These are phyloP conservation scores for Ceratosolen fusciceps DNA, from an alignment of 1,140 invertebrate species.

Conservation along the genomic window DNA sequence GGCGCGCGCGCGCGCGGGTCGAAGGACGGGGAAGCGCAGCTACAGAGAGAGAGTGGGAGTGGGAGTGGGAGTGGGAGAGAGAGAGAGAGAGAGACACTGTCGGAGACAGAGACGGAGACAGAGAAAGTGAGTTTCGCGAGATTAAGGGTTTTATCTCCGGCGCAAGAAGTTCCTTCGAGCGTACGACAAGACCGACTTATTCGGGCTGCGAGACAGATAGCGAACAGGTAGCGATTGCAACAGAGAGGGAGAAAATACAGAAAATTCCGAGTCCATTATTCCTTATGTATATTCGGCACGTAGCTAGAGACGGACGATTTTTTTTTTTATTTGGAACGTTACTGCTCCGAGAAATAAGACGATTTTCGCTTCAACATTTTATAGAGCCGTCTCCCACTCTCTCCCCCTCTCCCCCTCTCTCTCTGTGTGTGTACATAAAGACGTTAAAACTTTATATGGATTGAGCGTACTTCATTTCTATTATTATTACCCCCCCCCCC, in stretches of 20 bases:
- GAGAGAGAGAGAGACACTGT: no score
- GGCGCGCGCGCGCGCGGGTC: no score
- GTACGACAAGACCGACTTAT: constrained; percentile 31
- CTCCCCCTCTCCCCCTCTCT: no score
- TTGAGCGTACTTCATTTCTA: not conserved
- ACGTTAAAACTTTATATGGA: not conserved
- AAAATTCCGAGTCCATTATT: constrained; percentile 6
- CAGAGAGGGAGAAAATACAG: constrained; percentile 8
- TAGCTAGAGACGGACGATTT: constrained; percentile 52
- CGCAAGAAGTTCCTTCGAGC: constrained; percentile 28
- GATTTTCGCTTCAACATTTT: not conserved
- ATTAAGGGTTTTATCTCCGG: constrained; percentile 46
- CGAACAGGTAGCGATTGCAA: not conserved
- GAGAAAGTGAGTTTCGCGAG: constrained; percentile 38
- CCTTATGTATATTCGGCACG: constrained; percentile 49
- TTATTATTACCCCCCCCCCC: not conserved
- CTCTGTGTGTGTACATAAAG: not conserved
- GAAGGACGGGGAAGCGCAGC: no score
- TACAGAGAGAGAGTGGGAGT: no score
- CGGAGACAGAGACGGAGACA: constrained; percentile 1
- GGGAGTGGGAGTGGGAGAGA: no score
- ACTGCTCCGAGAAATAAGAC: constrained; percentile 1
- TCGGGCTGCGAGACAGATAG: constrained; percentile 20
- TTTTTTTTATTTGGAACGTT: constrained; percentile 46
- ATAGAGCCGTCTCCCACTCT: not conserved